Evolutionary conservation across 1,140 invertebrate genomes (phyloP), one percentile per base, ranked within the genome.

Genomic region (Bombus haemorrhoidalis): DNA sequence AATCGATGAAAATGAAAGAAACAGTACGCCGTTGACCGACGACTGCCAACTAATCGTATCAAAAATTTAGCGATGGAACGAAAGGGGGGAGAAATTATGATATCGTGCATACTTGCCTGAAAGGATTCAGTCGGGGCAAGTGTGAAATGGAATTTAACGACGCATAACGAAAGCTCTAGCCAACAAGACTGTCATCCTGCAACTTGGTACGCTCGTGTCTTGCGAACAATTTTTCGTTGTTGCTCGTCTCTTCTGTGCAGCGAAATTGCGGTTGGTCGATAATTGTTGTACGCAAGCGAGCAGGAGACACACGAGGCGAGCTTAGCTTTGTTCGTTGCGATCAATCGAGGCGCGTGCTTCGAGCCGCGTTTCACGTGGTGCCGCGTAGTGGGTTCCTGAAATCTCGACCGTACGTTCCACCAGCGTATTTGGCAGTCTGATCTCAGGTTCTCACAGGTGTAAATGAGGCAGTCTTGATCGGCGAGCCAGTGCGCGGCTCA

Each of bases 391-490:
- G 89, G 89, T 91, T 87, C 89, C 89, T 82, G 87, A 91, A 83
- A 91, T 92, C 91, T 86, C 85, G 89, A 93, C 92, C 91, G 91
- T 89, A 87, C 88, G 88, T 86, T 89, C 88, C 79, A 89, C 87
- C 88, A 84, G 87, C 85, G 87, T 89, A 86, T 86, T 89, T 81
- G 88, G 87, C 87, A 89, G 87, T 89, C 88, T 89, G 88, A 89
- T 91, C 87, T 91, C 88, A 86, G 87, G 87, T 77, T 89, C 80
- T 89, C 88, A 86, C 88, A 22, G 78, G 82, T 78, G 82, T 90
- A 87, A 89, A 93, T 91, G 92, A 94, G 92, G 93, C 95, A 95
- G 95, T 95, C 95, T 95, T 95, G 92, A 94, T 92, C 92, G 91
- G 92, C 91, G 94, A 94, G 92, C 92, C 82, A 91, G 89, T 83